Conservation (phyloP, 2,113 vertebrate genomes). For the Gadus chalcogrammus region DNA sequence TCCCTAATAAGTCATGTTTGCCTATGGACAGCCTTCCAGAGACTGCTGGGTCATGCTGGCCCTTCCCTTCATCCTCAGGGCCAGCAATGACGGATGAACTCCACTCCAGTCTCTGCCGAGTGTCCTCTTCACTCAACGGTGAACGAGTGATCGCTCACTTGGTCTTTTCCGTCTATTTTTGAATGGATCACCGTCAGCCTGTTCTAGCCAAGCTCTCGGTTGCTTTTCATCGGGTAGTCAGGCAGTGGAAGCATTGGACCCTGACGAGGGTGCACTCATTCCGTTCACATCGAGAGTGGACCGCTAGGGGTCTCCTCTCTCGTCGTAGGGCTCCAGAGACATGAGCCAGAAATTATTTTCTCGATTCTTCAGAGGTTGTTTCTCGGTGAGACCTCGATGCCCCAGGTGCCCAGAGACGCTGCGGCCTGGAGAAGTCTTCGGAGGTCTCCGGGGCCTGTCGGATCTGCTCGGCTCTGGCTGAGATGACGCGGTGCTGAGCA, state of each 20-base stretch:
- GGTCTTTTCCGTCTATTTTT: conserved; percentile 14
- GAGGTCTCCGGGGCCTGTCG: conserved; percentile 32
- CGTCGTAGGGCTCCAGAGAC: conserved; percentile 23
- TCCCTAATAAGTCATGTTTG: conserved; percentile 45
- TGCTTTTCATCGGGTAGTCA: not conserved
- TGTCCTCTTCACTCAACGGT: conserved; percentile 22
- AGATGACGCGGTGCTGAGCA: not conserved
- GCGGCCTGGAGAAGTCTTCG: conserved; percentile 55
- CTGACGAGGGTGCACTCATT: no score
- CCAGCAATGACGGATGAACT: conserved; percentile 10
- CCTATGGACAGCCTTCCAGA: conserved; percentile 48
- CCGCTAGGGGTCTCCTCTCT: not conserved
- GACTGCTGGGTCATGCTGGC: conserved; percentile 55
- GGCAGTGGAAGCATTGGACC: no score
- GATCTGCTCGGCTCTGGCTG: conserved; percentile 8
- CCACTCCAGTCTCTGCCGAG: not conserved
- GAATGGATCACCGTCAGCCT: conserved; percentile 6
- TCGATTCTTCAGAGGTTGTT: conserved; percentile 29
- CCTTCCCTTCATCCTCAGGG: conserved; percentile 45
- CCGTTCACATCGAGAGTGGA: not conserved
- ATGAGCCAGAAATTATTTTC: conserved; percentile 42
- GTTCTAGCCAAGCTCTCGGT: conserved; percentile 9
- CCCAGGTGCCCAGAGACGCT: conserved; percentile 69
- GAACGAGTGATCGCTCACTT: conserved; percentile 7
- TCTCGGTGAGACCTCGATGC: conserved; percentile 56